phyloP scores from a whole-genome alignment of 1,140 invertebrate genomes.

The Drosophila repleta region DNA sequence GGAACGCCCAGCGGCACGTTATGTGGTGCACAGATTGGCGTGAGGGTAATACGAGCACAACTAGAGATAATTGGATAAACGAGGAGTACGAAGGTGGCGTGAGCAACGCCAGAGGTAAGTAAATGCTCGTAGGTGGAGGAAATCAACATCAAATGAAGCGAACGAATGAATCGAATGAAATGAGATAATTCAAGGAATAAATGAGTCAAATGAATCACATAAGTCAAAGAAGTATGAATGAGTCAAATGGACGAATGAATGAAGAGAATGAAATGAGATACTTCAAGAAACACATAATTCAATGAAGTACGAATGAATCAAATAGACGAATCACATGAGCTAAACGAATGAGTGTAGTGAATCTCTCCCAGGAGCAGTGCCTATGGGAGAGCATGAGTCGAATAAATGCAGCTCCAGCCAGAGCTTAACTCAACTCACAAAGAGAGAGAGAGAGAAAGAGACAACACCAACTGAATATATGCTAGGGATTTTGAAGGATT shows the following conservation, averaged over 20 bases:
- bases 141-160: conserved; percentile 17
- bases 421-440: not conserved
- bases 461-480: not conserved
- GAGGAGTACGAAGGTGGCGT: not conserved
- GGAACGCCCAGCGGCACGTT: conserved; percentile 19
- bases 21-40: conserved; percentile 24
- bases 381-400: too few species aligned
- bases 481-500: not conserved
- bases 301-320: not conserved
- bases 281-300: not conserved
- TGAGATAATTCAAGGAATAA: not conserved
- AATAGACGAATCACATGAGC: not conserved
- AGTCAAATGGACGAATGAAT: not conserved
- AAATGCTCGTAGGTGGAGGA: conserved; percentile 15
- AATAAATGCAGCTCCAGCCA: not conserved
- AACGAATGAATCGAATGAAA: conserved; percentile 1
- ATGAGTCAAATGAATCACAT: not conserved
- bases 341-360: not conserved
- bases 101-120: conserved; percentile 28
- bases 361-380: too few species aligned
- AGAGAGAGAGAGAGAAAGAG: not conserved
- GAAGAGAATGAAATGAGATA: not conserved
- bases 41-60: not conserved
- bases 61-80: not conserved
- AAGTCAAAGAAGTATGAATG: not conserved